A percentile compares a stretch with the other conserved stretches of the same genome.
These are phyloP conservation scores for Macrosteles quadrilineatus DNA, from an alignment of 1,140 invertebrate genomes.

Conservation along the genomic window DNA sequence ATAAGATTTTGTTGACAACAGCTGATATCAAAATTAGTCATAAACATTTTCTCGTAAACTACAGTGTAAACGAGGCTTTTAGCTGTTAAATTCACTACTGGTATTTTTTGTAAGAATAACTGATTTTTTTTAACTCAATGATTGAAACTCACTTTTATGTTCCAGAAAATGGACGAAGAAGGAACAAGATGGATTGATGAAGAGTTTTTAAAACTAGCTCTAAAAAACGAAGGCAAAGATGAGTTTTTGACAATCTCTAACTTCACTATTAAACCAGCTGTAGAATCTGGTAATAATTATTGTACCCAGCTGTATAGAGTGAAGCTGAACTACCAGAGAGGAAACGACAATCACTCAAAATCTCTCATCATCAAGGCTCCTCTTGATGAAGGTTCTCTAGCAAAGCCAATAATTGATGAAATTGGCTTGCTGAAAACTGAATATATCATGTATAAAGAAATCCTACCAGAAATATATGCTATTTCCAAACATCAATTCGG, in stretches of 20 bases:
- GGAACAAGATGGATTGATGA: conserved; percentile 5
- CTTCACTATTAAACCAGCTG: conserved; percentile 10
- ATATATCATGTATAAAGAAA: conserved; percentile 17
- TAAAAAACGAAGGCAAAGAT: not conserved
- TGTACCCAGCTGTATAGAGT: conserved; percentile 18
- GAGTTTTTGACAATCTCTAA: not conserved
- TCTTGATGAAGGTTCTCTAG: not conserved
- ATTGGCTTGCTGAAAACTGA: conserved; percentile 13
- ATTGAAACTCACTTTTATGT: too few species aligned
- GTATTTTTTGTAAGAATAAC: too few species aligned
- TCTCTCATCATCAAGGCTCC: not conserved
- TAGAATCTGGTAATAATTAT: conserved; percentile 29
- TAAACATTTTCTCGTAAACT: too few species aligned
- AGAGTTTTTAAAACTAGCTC: not conserved
- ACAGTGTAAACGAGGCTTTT: too few species aligned
- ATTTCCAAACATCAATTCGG: not conserved
- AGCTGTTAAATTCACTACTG: too few species aligned
- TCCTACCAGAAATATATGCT: conserved; percentile 10
- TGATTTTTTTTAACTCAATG: too few species aligned
- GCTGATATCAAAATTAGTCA: too few species aligned
- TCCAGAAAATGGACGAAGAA: not conserved
- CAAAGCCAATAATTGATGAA: conserved; percentile 9
- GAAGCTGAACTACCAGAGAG: conserved; percentile 3
- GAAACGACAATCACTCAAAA: not conserved
- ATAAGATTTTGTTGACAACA: too few species aligned